Conservation (phyloP, 2,113 vertebrate genomes). For the Cyanistes caeruleus region DNA sequence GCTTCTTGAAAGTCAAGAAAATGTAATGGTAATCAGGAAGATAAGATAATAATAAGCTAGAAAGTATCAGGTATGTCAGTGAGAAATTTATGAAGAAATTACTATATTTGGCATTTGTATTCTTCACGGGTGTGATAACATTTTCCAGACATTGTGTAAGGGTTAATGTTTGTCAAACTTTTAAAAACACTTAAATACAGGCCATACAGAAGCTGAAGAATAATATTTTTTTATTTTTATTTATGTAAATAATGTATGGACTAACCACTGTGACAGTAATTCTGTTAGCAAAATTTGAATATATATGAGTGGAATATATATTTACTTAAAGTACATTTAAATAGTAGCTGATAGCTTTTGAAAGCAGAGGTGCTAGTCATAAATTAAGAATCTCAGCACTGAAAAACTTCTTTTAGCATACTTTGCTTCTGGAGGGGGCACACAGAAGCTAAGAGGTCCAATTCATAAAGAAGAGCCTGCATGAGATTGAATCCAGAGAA, state of each 20-base stretch:
- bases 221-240: background rate
- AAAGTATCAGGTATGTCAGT: background rate
- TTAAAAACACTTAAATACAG: background rate
- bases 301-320: background rate
- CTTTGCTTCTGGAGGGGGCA: background rate
- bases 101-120: background rate
- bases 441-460: background rate
- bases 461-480: background rate
- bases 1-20: background rate
- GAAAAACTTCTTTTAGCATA: background rate
- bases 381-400: background rate
- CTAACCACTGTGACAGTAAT: background rate
- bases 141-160: background rate
- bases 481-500: background rate
- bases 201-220: background rate
- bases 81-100: background rate
- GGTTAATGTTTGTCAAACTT: background rate
- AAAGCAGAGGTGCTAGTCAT: background rate
- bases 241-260: background rate
- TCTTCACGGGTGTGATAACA: background rate
- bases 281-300: background rate
- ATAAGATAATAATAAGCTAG: background rate
- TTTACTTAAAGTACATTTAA: background rate
- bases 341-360: background rate
- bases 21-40: background rate